Evolutionary conservation across 2,888 invertebrate genomes (phyloP), one percentile per base, ranked within the genome.

Genomic region (Hofmannophila pseudospretella): DNA sequence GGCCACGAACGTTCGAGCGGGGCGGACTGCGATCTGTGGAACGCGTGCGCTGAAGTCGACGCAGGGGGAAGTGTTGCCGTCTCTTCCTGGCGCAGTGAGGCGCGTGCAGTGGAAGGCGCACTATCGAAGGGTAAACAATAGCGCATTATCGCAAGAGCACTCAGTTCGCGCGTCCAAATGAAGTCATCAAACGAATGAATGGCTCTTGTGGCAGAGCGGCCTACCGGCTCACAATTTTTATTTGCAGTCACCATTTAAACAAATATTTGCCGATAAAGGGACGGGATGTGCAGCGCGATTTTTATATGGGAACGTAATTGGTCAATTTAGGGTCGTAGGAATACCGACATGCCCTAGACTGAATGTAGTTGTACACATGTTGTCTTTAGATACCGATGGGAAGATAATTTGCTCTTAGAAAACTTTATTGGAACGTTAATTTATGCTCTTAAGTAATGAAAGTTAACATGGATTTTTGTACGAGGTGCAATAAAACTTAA

Each of bases 121-220:
- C 84, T 86, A 82, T 85, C 80, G 80, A 80, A 82, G 79, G 81
- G 85, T 85, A 85, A 86, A 86, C 86, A 86, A 86, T 85, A 81
- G 85, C 79, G 74, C 81, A 86, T 85, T 84, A 85, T 84, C 80
- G 77, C 79, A 70, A 76, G 65, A 77, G 79, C 77, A 74, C 73
- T 81, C 79, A 66, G 68, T 79, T 77, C 68, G 73, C 76, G 79
- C 79, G 73, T 71, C 71, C 72, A 84, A 85, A 86, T 86, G 82
- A 86, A 86, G 86, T 73, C 85, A 85, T 86, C 86, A 86, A 82
- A 76, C 76, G 81, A 81, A 84, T 84, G 81, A 85, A 85, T 84
- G 84, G 82, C 70, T 59, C 60, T 65, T 37, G 42, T 42, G 67
- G 67, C 68, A 67, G 66, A 65, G 77, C 72, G 72, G 73, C 70